Conservation (phyloP, 2,888 invertebrate genomes). For the Vanessa cardui region DNA sequence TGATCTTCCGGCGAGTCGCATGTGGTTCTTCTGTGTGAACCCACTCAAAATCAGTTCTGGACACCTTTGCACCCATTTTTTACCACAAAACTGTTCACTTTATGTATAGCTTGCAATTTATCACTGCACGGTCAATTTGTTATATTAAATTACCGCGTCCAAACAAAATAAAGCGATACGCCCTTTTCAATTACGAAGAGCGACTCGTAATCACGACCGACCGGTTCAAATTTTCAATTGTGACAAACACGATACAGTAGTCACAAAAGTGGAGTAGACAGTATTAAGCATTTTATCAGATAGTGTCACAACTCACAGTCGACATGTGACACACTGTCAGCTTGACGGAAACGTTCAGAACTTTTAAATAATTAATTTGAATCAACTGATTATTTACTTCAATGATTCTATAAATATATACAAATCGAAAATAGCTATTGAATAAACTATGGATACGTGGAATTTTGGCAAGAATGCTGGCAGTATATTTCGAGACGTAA, state of each 20-base stretch:
- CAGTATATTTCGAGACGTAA: too few relatives aligned
- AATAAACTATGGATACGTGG: too few relatives aligned
- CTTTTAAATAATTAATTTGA: too few relatives aligned
- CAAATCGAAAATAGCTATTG: too few relatives aligned
- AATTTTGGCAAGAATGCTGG: too few relatives aligned
- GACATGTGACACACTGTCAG: too few relatives aligned
- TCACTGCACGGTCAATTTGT: neutral
- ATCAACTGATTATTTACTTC: too few relatives aligned
- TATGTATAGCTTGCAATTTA: neutral
- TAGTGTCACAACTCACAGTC: too few relatives aligned
- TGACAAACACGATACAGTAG: neutral
- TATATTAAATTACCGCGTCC: conserved; percentile 1
- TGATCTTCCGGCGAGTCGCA: conserved; percentile 95
- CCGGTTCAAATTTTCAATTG: conserved; percentile 1
- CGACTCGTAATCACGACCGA: neutral
- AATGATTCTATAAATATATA: too few relatives aligned
- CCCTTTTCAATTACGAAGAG: neutral
- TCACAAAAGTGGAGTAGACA: too few relatives aligned
- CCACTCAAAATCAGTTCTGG: conserved; percentile 98
- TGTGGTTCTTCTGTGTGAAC: conserved; percentile 98
- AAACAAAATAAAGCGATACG: conserved; percentile 13
- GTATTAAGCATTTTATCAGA: too few relatives aligned
- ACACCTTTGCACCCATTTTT: conserved; percentile 97
- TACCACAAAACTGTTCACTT: conserved; percentile 28
- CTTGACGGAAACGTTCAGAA: too few relatives aligned